Evolutionary conservation across 2,888 invertebrate genomes (phyloP).

Genomic region (Melanophora roralis): DNA sequence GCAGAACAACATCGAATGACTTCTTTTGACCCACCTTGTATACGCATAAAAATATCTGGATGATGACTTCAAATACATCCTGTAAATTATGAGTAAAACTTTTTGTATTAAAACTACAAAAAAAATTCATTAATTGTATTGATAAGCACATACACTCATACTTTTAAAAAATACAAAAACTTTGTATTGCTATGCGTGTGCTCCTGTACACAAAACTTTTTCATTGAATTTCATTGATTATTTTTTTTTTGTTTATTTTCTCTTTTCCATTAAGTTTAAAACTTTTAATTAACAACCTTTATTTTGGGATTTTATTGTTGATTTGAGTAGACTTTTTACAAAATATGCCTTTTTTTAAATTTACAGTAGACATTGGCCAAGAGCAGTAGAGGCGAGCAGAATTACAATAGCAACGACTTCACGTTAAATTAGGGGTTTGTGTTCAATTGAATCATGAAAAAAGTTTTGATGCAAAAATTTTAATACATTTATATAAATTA

Average conservation of each 20-base stretch:
- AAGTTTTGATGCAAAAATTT: too few relatives aligned
- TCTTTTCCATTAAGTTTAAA: conserved; percentile 47
- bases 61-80: background rate
- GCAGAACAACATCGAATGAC: too few relatives aligned
- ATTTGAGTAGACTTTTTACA: conserved; percentile 24
- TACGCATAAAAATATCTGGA: too few relatives aligned
- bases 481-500: too few relatives aligned
- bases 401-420: background rate
- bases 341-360: background rate
- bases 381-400: background rate
- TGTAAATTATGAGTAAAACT: conserved; percentile 32
- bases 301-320: conserved; percentile 8
- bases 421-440: background rate
- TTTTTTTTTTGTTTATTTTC: conserved; percentile 6
- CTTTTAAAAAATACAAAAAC: background rate
- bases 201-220: conserved; percentile 38
- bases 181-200: background rate
- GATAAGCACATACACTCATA: background rate
- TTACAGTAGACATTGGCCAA: background rate
- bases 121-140: background rate
- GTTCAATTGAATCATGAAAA: too few relatives aligned
- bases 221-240: conserved; percentile 51
- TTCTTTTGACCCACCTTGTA: too few relatives aligned
- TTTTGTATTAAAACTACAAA: conserved; percentile 14
- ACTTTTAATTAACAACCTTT: conserved; percentile 59